Evolutionary conservation across 2,113 vertebrate genomes (phyloP).

Genomic region (Corapipo altera): DNA sequence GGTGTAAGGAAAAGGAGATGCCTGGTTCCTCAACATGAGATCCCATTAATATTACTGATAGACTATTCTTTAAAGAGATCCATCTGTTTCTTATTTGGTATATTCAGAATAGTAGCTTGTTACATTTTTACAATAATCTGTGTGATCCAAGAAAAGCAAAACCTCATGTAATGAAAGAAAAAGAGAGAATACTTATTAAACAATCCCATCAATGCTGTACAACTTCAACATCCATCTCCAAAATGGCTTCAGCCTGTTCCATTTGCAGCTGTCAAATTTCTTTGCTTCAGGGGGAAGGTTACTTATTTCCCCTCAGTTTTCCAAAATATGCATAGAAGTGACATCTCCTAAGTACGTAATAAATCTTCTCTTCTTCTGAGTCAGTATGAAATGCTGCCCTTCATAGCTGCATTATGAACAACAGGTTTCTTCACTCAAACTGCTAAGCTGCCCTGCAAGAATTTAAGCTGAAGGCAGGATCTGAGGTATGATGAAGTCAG

Average conservation of each 20-base stretch:
- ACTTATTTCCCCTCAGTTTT: background rate
- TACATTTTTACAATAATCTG: constrained; percentile 50
- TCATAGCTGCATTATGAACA: background rate
- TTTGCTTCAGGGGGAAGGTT: background rate
- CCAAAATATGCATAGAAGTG: background rate
- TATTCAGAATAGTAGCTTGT: constrained; percentile 48
- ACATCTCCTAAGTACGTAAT: background rate
- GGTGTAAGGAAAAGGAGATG: background rate
- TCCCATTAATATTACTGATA: constrained; percentile 22
- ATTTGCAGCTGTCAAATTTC: background rate
- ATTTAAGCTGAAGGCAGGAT: background rate
- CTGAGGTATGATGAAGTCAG: background rate
- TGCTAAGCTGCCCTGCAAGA: background rate
- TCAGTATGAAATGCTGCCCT: background rate
- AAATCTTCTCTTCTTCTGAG: background rate
- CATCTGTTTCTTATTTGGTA: constrained; percentile 48
- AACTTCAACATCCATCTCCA: constrained; percentile 18
- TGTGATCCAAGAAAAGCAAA: constrained; percentile 44
- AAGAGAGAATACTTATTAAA: constrained; percentile 15
- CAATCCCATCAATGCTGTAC: background rate
- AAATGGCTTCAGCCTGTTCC: constrained; percentile 12
- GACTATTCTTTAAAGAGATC: constrained; percentile 14
- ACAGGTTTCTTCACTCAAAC: background rate
- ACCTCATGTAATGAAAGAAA: constrained; percentile 40
- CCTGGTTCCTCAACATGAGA: background rate